These are phyloP conservation scores for Dromaius novaehollandiae DNA, from an alignment of 2,113 vertebrate species.

Conservation along the genomic window DNA sequence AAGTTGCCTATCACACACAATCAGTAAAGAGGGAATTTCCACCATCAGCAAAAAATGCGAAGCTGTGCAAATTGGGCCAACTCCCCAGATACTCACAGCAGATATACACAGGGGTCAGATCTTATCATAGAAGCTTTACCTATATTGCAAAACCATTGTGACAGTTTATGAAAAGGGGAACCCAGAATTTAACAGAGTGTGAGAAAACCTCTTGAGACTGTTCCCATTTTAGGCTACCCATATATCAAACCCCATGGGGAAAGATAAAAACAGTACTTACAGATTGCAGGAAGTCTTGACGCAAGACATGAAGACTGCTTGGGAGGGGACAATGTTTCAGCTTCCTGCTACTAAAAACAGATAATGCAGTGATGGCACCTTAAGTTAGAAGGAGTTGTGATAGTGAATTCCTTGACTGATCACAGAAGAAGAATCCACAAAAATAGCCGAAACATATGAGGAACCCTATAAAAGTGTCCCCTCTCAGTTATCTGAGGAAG, in stretches of 20 bases:
- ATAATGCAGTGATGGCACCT: background rate
- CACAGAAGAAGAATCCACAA: background rate
- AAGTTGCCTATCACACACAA: background rate
- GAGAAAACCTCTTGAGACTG: background rate
- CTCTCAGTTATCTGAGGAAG: background rate
- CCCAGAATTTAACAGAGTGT: background rate
- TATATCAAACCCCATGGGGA: background rate
- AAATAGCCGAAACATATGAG: background rate
- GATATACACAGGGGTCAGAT: background rate
- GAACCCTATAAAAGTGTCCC: background rate
- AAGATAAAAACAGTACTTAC: background rate
- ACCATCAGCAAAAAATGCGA: background rate
- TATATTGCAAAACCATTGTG: background rate
- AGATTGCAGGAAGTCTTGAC: background rate
- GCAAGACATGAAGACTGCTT: background rate
- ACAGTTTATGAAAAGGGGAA: background rate
- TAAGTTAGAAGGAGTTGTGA: background rate
- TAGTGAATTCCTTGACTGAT: background rate
- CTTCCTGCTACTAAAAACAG: background rate
- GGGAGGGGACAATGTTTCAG: background rate
- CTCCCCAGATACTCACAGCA: background rate
- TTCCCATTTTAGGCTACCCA: background rate
- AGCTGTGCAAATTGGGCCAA: background rate
- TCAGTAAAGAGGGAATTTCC: background rate
- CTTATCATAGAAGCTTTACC: background rate